Evolutionary conservation across 1,140 invertebrate genomes (phyloP).

Genomic region (Argopecten irradians): DNA sequence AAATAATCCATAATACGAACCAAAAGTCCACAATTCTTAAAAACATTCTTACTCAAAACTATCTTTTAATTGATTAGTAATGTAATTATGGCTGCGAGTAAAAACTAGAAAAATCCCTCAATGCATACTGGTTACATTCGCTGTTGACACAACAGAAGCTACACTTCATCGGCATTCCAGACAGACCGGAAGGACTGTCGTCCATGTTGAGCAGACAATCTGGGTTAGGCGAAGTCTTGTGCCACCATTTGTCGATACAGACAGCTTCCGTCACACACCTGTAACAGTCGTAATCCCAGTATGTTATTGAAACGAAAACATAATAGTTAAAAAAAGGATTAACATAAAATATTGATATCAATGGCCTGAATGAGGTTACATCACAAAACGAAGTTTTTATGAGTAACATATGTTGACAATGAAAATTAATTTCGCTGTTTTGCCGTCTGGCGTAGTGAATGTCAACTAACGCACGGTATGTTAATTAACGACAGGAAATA

Average conservation of each 20-base stretch:
- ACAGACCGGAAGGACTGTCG: slow-evolving; percentile 41
- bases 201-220: slow-evolving; percentile 51
- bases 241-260: slow-evolving; percentile 47
- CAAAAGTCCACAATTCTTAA: no score
- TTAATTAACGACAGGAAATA: not conserved
- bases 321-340: not conserved
- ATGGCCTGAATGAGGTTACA: not conserved
- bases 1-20: no score
- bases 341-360: not conserved
- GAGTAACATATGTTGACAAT: not conserved
- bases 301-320: not conserved
- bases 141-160: slow-evolving; percentile 50
- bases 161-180: slow-evolving; percentile 42
- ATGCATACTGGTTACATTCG: slow-evolving; percentile 43
- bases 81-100: slow-evolving; percentile 21
- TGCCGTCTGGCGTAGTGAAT: no score
- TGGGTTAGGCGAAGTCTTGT: slow-evolving; percentile 44
- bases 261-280: slow-evolving; percentile 45
- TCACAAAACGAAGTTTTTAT: not conserved
- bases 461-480: no score
- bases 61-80: not conserved
- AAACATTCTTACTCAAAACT: no score
- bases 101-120: slow-evolving; percentile 40
- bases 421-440: no score
- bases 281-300: no score